Conservation (phyloP, 2,797 vertebrate species). For the Eidolon dupreanum region DNA sequence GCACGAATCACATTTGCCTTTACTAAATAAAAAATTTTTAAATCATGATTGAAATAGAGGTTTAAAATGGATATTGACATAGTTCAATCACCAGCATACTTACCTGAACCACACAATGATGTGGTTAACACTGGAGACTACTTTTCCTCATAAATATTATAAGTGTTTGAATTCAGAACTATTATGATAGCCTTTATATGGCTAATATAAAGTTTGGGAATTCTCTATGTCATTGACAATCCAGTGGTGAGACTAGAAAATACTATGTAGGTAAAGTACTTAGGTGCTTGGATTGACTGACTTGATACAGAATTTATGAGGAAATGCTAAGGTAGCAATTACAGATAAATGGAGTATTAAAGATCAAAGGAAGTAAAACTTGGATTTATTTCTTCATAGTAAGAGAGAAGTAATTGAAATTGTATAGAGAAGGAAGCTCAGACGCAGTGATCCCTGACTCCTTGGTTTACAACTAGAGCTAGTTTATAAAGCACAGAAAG, state of each 20-base stretch:
- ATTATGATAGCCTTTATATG: not conserved
- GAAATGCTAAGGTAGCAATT: constrained; percentile 46
- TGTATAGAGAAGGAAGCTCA: not conserved
- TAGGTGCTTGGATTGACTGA: constrained; percentile 34
- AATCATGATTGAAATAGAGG: not conserved
- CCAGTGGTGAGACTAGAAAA: constrained; percentile 15
- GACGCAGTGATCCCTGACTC: constrained; percentile 48
- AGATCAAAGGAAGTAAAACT: constrained; percentile 49
- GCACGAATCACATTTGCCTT: constrained; percentile 19
- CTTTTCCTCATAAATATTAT: constrained; percentile 27
- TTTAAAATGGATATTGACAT: not conserved
- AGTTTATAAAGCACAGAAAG: constrained; percentile 41
- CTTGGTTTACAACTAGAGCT: constrained; percentile 11
- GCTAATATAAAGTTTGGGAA: not conserved
- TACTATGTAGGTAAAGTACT: constrained; percentile 13
- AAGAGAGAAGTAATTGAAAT: constrained; percentile 10
- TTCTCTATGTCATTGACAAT: constrained; percentile 14
- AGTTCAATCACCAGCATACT: not conserved
- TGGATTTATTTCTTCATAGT: constrained; percentile 56
- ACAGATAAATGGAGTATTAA: constrained; percentile 44
- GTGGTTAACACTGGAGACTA: not conserved
- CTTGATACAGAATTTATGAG: constrained; percentile 53
- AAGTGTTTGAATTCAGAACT: not conserved
- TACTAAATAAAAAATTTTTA: not conserved
- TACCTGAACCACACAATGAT: constrained; percentile 13